Conservation (phyloP, 2,113 vertebrate species). For the Porphyrio hochstetteri region DNA sequence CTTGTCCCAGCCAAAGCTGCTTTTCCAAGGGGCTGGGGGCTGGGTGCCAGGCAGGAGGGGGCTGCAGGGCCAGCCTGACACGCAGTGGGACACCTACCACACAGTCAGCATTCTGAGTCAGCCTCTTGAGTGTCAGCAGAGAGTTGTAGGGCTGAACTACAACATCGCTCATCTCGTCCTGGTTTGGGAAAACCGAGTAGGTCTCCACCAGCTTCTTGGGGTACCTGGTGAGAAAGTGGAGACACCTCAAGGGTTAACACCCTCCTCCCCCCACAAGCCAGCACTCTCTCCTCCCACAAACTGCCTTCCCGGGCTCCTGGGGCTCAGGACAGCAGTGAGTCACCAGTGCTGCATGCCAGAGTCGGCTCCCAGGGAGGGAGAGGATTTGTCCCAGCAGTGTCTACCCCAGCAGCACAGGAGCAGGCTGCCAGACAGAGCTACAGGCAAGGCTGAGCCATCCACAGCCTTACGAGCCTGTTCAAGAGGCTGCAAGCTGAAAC, state of each 20-base stretch:
- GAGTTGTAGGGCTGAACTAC: slow-evolving; percentile 99
- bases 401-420: slow-evolving; percentile 16
- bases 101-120: slow-evolving; percentile 97
- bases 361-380: slow-evolving; percentile 18
- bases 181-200: slow-evolving; percentile 97
- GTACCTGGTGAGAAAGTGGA: slow-evolving; percentile 77
- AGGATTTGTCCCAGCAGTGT: slow-evolving; percentile 47
- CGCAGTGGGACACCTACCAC: slow-evolving; percentile 80
- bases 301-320: slow-evolving; percentile 29
- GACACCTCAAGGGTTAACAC: slow-evolving; percentile 8
- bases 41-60: neutral
- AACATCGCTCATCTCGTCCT: slow-evolving; percentile 98
- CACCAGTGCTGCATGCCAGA: slow-evolving; percentile 18
- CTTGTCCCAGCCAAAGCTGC: neutral
- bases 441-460: slow-evolving; percentile 31
- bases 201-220: slow-evolving; percentile 99
- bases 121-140: slow-evolving; percentile 92
- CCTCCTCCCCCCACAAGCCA: too few relatives aligned
- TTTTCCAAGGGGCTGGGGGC: neutral
- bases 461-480: neutral
- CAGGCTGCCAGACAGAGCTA: slow-evolving; percentile 31
- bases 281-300: neutral
- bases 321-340: slow-evolving; percentile 51
- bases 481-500: slow-evolving; percentile 37
- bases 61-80: neutral